Conservation (phyloP, 2,888 invertebrate species). For the Priocnemis perturbator region DNA sequence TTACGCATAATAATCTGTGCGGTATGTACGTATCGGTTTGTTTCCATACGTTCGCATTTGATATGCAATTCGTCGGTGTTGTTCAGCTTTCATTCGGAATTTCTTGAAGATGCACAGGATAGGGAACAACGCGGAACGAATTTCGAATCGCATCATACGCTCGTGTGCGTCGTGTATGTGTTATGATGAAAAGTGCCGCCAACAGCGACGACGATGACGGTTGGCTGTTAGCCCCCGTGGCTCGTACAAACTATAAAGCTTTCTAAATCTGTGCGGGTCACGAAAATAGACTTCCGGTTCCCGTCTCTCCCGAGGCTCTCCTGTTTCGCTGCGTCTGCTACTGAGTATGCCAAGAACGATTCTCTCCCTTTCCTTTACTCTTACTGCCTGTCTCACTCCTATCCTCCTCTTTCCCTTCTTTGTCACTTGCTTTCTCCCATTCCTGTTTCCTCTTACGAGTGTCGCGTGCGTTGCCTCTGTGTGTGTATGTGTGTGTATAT, state of each 20-base stretch:
- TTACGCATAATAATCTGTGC: too few species aligned
- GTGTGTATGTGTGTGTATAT: too few species aligned
- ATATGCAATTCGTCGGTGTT: too few species aligned
- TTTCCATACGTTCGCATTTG: too few species aligned
- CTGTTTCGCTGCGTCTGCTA: slow-evolving; percentile 64
- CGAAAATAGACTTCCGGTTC: slow-evolving; percentile 76
- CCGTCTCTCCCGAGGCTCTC: slow-evolving; percentile 66
- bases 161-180: slow-evolving; percentile 3
- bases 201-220: slow-evolving; percentile 43
- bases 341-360: slow-evolving; percentile 66
- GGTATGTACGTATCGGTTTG: too few species aligned
- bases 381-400: background rate
- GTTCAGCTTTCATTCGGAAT: background rate
- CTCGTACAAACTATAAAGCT: slow-evolving; percentile 72
- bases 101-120: background rate
- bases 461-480: too few species aligned
- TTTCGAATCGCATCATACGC: slow-evolving; percentile 35
- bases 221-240: slow-evolving; percentile 47
- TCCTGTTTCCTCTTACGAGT: slow-evolving; percentile 19
- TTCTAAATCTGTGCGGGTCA: slow-evolving; percentile 72
- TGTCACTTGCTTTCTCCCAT: slow-evolving; percentile 25
- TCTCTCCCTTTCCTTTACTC: background rate
- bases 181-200: too few species aligned
- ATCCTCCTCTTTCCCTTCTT: slow-evolving; percentile 18
- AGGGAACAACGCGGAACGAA: slow-evolving; percentile 29